Conservation (phyloP, 2,888 invertebrate genomes). For the Pheosia gnoma region DNA sequence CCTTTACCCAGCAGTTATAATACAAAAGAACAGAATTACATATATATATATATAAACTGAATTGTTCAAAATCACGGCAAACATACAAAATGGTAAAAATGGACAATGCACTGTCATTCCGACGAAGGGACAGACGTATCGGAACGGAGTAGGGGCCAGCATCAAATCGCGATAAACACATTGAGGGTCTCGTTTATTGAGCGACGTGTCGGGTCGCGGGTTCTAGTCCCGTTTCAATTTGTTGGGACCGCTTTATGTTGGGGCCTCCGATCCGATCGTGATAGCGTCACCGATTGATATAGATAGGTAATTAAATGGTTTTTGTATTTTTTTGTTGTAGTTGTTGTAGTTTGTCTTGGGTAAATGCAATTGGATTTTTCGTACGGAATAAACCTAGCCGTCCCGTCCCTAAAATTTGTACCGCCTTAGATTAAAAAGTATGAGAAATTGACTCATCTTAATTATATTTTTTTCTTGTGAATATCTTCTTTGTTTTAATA, state of each 20-base stretch:
- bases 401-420: no score
- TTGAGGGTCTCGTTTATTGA: conserved; percentile 48
- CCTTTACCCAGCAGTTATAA: no score
- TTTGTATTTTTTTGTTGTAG: neutral
- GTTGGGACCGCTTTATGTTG: conserved; percentile 58
- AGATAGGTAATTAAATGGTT: conserved; percentile 61
- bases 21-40: no score
- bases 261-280: conserved; percentile 31
- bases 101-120: conserved; percentile 27
- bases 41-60: no score
- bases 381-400: no score
- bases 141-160: conserved; percentile 28
- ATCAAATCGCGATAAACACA: conserved; percentile 63
- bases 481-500: no score
- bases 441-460: no score
- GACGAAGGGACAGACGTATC: conserved; percentile 33
- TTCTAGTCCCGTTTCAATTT: conserved; percentile 61
- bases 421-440: no score
- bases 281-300: conserved; percentile 47
- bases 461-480: no score
- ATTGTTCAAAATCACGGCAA: neutral
- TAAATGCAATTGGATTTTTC: no score
- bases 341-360: neutral
- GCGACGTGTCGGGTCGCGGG: conserved; percentile 45
- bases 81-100: conserved; percentile 1